Percentiles rank a stretch among this genome's conserved stretches.
These are phyloP conservation scores for Elegia similella DNA, from an alignment of 2,888 invertebrate genomes.

Conservation along the genomic window DNA sequence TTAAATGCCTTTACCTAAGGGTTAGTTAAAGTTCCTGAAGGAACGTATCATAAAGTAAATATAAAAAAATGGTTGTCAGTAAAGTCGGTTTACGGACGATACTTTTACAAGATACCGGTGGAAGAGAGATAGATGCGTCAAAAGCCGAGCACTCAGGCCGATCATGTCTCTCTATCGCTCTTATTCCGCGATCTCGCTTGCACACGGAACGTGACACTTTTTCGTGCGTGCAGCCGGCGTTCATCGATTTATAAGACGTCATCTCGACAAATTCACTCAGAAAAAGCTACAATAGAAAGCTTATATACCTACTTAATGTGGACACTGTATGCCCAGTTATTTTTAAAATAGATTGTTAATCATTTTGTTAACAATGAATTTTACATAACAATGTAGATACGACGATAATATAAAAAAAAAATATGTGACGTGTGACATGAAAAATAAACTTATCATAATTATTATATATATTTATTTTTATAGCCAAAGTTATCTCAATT, in stretches of 20 bases:
- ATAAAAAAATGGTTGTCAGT: no score
- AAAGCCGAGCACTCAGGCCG: no score
- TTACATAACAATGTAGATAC: conserved; percentile 24
- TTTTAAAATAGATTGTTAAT: conserved; percentile 10
- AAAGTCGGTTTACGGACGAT: no score
- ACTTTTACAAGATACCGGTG: no score
- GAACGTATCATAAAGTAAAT: no score
- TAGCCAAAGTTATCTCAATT: conserved; percentile 58
- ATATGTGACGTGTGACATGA: conserved; percentile 27
- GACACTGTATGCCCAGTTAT: neutral
- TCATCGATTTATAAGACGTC: no score
- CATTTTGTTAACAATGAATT: conserved; percentile 12
- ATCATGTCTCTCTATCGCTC: no score
- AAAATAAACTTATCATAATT: conserved; percentile 53
- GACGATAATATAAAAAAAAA: conserved; percentile 30
- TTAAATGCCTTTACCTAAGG: no score
- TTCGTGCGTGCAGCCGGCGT: no score
- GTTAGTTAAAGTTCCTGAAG: no score
- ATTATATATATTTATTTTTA: conserved; percentile 55
- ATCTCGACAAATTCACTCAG: neutral
- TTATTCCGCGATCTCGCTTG: no score
- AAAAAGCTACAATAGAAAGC: neutral
- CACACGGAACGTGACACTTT: no score
- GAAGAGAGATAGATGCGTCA: neutral
- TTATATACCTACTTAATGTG: neutral